Percentiles rank a stretch among this genome's conserved stretches.
phyloP scores from a whole-genome alignment of 1,140 invertebrate genomes.

The Chrysomallon squamiferum region DNA sequence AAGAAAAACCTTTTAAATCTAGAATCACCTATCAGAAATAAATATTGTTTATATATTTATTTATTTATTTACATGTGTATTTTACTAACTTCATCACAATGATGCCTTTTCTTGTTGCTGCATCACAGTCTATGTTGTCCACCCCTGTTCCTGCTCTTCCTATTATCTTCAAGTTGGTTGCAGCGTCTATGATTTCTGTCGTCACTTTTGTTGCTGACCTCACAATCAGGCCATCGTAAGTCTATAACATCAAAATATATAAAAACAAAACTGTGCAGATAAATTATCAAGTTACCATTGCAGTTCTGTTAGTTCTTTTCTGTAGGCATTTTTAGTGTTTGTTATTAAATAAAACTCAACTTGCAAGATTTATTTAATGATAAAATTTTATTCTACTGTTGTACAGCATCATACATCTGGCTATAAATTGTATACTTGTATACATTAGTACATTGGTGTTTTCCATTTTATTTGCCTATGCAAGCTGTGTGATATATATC shows the following conservation, averaged over 20 bases:
- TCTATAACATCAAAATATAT: conserved; percentile 51
- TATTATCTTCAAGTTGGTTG: conserved; percentile 77
- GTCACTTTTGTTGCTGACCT: conserved; percentile 96
- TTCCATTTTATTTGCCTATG: no score
- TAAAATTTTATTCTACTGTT: no score
- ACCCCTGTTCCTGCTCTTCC: conserved; percentile 96
- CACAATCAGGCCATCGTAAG: conserved; percentile 92
- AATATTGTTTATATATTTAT: no score
- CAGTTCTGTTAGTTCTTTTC: not conserved
- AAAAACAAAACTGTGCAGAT: not conserved
- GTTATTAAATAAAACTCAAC: no score
- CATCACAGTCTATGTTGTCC: conserved; percentile 93
- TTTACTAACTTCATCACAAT: conserved; percentile 90
- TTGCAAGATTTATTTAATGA: no score
- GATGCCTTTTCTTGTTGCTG: conserved; percentile 84
- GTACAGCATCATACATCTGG: no score
- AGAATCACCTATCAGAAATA: no score
- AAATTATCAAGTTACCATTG: not conserved
- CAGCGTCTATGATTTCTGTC: conserved; percentile 84
- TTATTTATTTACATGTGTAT: no score
- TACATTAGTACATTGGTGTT: no score
- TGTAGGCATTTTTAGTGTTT: not conserved
- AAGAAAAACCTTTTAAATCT: no score
- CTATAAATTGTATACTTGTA: no score
- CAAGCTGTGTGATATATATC: no score